Conservation (phyloP, 2,888 invertebrate species). For the Augiades crinisus region DNA sequence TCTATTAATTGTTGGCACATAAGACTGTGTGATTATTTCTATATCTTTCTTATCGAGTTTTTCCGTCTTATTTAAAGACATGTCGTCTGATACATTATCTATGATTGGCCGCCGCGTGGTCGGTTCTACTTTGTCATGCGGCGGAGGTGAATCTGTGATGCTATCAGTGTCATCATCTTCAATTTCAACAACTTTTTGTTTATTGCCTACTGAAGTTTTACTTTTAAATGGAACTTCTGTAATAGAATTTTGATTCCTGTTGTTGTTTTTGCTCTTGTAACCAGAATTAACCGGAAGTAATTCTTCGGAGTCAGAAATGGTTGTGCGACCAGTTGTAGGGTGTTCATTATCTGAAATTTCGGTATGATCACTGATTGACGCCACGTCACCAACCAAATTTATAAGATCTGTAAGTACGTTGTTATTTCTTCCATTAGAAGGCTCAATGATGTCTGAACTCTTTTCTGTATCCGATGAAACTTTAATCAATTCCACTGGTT, state of each 20-base stretch:
- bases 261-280: conserved; percentile 72
- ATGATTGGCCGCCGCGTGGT: conserved; percentile 67
- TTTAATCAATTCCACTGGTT: conserved; percentile 64
- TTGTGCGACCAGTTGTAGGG: conserved; percentile 41
- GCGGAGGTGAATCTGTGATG: conserved; percentile 64
- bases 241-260: conserved; percentile 68
- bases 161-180: conserved; percentile 61
- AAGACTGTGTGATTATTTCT: conserved; percentile 67
- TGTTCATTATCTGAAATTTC: conserved; percentile 40
- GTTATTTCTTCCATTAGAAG: conserved; percentile 44
- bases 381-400: conserved; percentile 70
- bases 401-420: conserved; percentile 66
- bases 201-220: conserved; percentile 47
- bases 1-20: conserved; percentile 63
- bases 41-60: conserved; percentile 53
- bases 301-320: conserved; percentile 67
- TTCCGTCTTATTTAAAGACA: conserved; percentile 46
- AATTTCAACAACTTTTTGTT: conserved; percentile 62
- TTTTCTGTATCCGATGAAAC: conserved; percentile 52
- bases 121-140: conserved; percentile 65
- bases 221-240: conserved; percentile 64
- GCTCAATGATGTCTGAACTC: conserved; percentile 56
- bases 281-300: conserved; percentile 68
- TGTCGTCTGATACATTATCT: conserved; percentile 63
- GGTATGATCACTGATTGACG: conserved; percentile 66